A percentile compares a stretch with the other conserved stretches of the same genome.
Evolutionary conservation across 2,888 invertebrate genomes (phyloP).

Genomic region (Cephus nigrinus): DNA sequence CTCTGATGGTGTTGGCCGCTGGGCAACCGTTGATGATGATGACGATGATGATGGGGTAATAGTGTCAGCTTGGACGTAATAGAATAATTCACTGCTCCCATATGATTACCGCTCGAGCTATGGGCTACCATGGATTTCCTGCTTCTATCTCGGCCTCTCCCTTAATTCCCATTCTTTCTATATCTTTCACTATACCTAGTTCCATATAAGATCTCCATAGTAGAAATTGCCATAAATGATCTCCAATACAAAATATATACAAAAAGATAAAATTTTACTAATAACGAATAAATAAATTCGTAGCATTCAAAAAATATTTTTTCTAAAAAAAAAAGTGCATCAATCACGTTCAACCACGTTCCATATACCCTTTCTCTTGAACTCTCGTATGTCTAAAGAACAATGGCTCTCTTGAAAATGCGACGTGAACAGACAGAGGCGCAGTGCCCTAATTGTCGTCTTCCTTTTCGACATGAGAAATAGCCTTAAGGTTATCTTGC

Average conservation of each 20-base stretch:
- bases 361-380: background rate
- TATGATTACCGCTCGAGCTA: conserved; percentile 21
- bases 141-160: background rate
- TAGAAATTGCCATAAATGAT: background rate
- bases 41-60: conserved; percentile 40
- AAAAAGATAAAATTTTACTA: background rate
- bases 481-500: too few species aligned
- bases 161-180: background rate
- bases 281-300: background rate
- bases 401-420: conserved; percentile 12
- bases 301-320: background rate
- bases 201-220: background rate
- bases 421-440: conserved; percentile 43
- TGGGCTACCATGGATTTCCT: conserved; percentile 22
- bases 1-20: conserved; percentile 13
- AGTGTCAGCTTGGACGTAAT: conserved; percentile 35
- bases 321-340: background rate
- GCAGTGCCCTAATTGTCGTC: conserved; percentile 61
- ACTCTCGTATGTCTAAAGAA: background rate
- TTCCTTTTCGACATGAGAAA: conserved; percentile 43
- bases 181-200: background rate
- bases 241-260: too few species aligned
- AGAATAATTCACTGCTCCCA: conserved; percentile 41
- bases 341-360: background rate
- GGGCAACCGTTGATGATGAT: conserved; percentile 34